Percentiles rank a stretch among this genome's conserved stretches.
Evolutionary conservation across 2,797 vertebrate genomes (phyloP).

Genomic region (Pitangus sulphuratus): DNA sequence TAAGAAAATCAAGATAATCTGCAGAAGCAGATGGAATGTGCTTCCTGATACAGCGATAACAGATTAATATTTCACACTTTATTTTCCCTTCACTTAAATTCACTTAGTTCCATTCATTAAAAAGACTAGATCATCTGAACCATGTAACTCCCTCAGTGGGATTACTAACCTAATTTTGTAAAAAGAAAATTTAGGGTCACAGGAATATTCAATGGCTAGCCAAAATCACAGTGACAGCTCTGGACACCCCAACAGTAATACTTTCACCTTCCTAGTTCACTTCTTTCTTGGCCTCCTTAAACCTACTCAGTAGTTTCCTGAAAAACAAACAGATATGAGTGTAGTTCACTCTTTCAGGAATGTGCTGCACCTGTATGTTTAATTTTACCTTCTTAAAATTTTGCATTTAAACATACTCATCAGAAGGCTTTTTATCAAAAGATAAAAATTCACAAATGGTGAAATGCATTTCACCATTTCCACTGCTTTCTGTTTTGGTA

Average conservation of each 20-base stretch:
- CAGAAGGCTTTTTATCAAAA: background rate
- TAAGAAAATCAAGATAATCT: background rate
- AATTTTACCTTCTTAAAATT: background rate
- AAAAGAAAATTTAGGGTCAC: background rate
- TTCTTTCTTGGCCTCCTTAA: background rate
- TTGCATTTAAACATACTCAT: background rate
- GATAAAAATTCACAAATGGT: background rate
- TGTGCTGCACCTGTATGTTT: background rate
- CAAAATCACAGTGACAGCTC: background rate
- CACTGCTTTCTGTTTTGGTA: background rate
- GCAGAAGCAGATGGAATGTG: background rate
- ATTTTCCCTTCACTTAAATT: background rate
- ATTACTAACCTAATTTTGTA: background rate
- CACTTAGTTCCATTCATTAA: background rate
- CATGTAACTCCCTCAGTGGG: background rate
- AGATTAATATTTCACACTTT: background rate
- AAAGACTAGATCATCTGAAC: background rate
- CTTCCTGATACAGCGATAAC: background rate
- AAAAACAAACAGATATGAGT: background rate
- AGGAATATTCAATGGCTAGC: background rate
- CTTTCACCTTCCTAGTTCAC: background rate
- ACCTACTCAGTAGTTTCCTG: background rate
- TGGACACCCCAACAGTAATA: background rate
- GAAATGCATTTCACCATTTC: background rate
- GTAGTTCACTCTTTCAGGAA: background rate